Percentiles rank a stretch among this genome's conserved stretches.
These are phyloP conservation scores for Trichonephila clavata DNA, from an alignment of 1,140 invertebrate genomes.

Conservation along the genomic window DNA sequence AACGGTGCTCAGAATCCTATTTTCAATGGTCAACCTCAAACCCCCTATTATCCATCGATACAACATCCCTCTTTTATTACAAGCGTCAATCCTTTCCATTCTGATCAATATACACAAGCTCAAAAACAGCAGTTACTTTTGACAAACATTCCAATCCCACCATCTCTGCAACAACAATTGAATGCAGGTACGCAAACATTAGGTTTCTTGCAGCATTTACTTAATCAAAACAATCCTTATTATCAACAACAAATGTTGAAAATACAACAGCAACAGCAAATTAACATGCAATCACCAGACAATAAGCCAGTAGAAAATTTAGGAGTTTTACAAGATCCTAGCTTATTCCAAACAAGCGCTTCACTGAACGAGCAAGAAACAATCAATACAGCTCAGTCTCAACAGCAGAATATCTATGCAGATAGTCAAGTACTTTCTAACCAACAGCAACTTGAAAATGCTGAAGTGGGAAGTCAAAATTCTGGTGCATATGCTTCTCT, in stretches of 20 bases:
- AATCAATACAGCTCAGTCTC: too few relatives aligned
- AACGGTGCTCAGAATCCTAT: neutral
- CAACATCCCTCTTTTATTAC: constrained; percentile 37
- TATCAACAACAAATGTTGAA: constrained; percentile 31
- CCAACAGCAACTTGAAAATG: neutral
- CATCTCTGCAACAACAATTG: constrained; percentile 66
- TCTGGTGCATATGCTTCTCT: neutral
- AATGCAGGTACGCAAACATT: constrained; percentile 63
- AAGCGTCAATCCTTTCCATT: neutral
- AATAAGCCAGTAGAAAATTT: neutral
- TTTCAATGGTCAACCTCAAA: constrained; percentile 34
- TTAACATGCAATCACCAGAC: neutral
- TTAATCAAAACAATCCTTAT: constrained; percentile 52
- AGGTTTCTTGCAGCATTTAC: constrained; percentile 55
- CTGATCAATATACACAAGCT: neutral
- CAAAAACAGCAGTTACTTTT: constrained; percentile 48
- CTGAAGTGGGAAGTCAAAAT: neutral
- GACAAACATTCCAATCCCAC: constrained; percentile 68
- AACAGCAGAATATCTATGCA: neutral
- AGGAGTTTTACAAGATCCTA: neutral
- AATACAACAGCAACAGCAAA: constrained; percentile 15
- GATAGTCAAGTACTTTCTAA: neutral
- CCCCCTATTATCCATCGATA: constrained; percentile 3
- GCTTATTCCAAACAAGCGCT: neutral
- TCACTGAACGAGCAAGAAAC: neutral